Percentiles rank a stretch among this genome's conserved stretches.
These are phyloP conservation scores for Neoarius graeffei DNA, from an alignment of 2,113 vertebrate genomes.

Conservation along the genomic window DNA sequence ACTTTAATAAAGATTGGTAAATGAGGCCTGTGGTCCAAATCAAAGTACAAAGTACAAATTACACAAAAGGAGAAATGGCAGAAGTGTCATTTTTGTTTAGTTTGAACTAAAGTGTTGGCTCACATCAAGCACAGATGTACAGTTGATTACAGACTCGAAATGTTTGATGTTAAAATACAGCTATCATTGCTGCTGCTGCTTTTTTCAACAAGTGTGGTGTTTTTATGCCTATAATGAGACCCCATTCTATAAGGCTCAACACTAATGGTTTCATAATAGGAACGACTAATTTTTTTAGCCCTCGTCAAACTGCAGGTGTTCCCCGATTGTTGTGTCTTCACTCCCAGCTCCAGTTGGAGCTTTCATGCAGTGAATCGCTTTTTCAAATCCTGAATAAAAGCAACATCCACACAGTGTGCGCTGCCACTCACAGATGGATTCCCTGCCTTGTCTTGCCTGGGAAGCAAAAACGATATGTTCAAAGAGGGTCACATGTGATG, in stretches of 20 bases:
- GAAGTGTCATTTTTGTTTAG: not conserved
- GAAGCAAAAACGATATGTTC: slow-evolving; percentile 30
- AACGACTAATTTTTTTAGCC: not conserved
- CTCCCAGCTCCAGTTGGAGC: not conserved
- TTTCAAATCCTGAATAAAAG: slow-evolving; percentile 24
- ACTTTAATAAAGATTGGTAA: not conserved
- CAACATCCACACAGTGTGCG: slow-evolving; percentile 34
- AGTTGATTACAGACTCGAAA: not conserved
- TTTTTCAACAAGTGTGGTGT: no score
- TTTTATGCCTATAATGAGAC: not conserved
- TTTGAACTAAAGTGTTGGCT: not conserved
- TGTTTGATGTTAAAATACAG: not conserved
- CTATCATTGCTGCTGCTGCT: not conserved
- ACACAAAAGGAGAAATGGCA: not conserved
- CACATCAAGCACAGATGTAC: not conserved
- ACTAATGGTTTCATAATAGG: not conserved
- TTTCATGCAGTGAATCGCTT: not conserved
- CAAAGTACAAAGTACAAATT: not conserved
- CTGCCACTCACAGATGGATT: slow-evolving; percentile 47
- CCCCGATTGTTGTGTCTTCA: slow-evolving; percentile 1
- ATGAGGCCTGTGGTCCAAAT: not conserved
- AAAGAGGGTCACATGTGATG: slow-evolving; percentile 49
- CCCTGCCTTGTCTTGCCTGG: slow-evolving; percentile 56
- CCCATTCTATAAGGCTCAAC: not conserved
- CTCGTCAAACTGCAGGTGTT: slow-evolving; percentile 13